These are phyloP conservation scores for Tupiocoris notatus DNA, from an alignment of 2,888 invertebrate species.

Conservation along the genomic window DNA sequence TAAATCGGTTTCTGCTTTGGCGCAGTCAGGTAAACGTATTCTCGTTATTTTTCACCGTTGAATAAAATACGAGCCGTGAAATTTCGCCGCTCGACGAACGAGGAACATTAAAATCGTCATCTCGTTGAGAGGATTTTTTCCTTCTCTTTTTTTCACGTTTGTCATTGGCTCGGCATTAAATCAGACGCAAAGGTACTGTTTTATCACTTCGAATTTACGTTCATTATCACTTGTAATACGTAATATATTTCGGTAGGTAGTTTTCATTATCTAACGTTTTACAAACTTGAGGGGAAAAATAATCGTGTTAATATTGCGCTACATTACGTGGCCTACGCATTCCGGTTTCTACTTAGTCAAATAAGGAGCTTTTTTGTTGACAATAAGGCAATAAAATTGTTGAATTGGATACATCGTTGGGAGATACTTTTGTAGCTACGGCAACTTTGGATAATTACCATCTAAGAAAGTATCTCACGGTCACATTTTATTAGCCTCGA, in stretches of 20 bases:
- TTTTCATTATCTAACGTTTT: constrained; percentile 16
- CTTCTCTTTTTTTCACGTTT: not conserved
- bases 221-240: constrained; percentile 25
- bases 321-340: not conserved
- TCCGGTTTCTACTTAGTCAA: no score
- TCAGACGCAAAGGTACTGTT: constrained; percentile 40
- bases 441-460: no score
- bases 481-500: no score
- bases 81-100: constrained; percentile 22
- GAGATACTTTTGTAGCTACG: no score
- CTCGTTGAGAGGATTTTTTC: constrained; percentile 7
- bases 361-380: no score
- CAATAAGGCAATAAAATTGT: no score
- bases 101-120: constrained; percentile 20
- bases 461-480: no score
- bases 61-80: constrained; percentile 5
- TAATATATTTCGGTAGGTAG: not conserved
- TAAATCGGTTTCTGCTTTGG: not conserved
- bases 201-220: constrained; percentile 28
- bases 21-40: not conserved
- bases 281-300: no score
- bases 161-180: constrained; percentile 37
- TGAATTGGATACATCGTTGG: no score
- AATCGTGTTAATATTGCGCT: no score
- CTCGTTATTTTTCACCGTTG: no score